Percentiles rank a stretch among this genome's conserved stretches.
Evolutionary conservation across 2,888 invertebrate species (phyloP).

Genomic region (Trisateles emortualis): DNA sequence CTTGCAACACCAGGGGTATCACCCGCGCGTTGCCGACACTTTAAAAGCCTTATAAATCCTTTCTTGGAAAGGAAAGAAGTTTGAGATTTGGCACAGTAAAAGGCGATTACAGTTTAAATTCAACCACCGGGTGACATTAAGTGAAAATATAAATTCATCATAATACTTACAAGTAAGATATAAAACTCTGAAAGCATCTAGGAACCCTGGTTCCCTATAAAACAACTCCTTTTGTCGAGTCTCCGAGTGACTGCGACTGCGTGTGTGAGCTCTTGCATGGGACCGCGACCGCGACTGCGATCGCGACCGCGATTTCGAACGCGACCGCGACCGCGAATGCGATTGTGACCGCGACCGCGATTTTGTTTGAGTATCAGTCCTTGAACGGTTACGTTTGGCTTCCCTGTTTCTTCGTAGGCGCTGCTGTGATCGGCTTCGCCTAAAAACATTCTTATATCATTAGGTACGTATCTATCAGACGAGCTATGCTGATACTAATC

Average conservation of each 20-base stretch:
- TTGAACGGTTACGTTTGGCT: constrained; percentile 47
- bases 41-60: no score
- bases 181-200: constrained; percentile 77
- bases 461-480: no score
- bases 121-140: not conserved
- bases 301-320: constrained; percentile 40
- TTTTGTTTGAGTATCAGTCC: constrained; percentile 43
- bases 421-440: constrained; percentile 63
- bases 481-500: no score
- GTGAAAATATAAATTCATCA: not conserved
- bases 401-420: constrained; percentile 51
- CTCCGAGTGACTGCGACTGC: constrained; percentile 48
- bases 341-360: constrained; percentile 56
- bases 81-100: no score
- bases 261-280: constrained; percentile 39
- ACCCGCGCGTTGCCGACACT: no score
- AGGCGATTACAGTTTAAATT: no score
- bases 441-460: constrained; percentile 29
- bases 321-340: constrained; percentile 35
- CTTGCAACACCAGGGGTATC: no score
- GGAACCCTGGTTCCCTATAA: constrained; percentile 67
- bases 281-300: constrained; percentile 47
- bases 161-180: constrained; percentile 72
- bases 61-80: no score
- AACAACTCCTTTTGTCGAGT: constrained; percentile 57